These are phyloP conservation scores for Thunnus thynnus DNA, from an alignment of 2,113 vertebrate species.

Conservation along the genomic window DNA sequence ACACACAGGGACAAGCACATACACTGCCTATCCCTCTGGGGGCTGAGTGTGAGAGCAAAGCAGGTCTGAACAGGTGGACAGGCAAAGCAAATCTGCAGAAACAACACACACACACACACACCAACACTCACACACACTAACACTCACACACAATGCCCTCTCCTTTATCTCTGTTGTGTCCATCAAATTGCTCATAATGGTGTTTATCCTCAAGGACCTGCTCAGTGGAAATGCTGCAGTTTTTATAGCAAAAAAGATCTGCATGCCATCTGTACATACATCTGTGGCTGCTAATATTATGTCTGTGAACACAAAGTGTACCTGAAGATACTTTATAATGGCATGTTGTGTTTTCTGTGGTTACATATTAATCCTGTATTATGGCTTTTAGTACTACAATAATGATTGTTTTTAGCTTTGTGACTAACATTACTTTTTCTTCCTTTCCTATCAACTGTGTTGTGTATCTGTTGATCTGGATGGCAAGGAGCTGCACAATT, in stretches of 20 bases:
- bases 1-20: slow-evolving; percentile 22
- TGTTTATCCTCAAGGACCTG: neutral
- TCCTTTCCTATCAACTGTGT: too few species aligned
- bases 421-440: too few species aligned
- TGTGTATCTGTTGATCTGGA: too few species aligned
- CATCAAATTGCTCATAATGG: slow-evolving; percentile 16
- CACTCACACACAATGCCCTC: slow-evolving; percentile 5
- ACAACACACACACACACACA: slow-evolving; percentile 41
- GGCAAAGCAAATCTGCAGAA: slow-evolving; percentile 44
- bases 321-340: neutral
- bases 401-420: too few species aligned
- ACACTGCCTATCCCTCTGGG: slow-evolving; percentile 41
- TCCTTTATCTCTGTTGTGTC: slow-evolving; percentile 9
- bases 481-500: too few species aligned
- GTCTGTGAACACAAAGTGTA: neutral
- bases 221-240: neutral
- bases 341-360: neutral
- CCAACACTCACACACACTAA: slow-evolving; percentile 20
- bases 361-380: neutral
- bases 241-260: neutral
- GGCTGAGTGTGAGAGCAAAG: slow-evolving; percentile 60
- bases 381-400: neutral
- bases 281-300: neutral
- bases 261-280: neutral
- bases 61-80: slow-evolving; percentile 79